Conservation (phyloP, 2,113 vertebrate species). For the Eretmochelys imbricata region DNA sequence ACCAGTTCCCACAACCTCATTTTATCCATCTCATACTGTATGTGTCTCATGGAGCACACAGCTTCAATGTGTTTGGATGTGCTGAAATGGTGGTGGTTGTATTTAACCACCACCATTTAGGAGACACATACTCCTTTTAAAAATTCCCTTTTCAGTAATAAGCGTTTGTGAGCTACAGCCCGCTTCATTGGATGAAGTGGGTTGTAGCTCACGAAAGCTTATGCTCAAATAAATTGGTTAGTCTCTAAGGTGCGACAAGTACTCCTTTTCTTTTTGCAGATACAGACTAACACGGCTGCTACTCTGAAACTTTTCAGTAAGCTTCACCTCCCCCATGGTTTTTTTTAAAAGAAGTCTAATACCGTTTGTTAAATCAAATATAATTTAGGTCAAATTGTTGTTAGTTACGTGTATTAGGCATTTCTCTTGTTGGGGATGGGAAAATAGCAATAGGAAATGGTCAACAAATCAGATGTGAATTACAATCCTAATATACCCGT, state of each 20-base stretch:
- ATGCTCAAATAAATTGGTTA: too few species aligned
- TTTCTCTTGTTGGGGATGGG: not conserved
- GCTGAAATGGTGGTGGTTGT: not conserved
- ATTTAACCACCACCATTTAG: too few species aligned
- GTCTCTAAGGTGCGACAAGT: too few species aligned
- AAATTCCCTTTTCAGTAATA: not conserved
- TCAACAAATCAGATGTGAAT: not conserved
- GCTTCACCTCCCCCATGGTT: not conserved
- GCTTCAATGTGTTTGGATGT: not conserved
- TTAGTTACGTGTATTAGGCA: not conserved
- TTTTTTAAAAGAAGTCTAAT: not conserved
- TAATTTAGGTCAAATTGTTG: not conserved
- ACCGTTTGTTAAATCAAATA: not conserved
- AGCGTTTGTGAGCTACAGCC: too few species aligned
- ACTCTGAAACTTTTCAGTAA: not conserved
- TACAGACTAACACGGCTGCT: too few species aligned
- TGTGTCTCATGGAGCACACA: accelerated
- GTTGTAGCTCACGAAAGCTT: too few species aligned
- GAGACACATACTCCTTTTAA: not conserved
- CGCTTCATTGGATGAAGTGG: too few species aligned
- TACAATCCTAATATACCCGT: not conserved
- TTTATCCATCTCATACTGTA: not conserved
- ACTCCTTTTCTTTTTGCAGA: too few species aligned
- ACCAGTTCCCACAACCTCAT: not conserved
- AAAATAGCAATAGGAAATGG: not conserved